Evolutionary conservation across 2,113 vertebrate species (phyloP).

Genomic region (Podilymbus podiceps): DNA sequence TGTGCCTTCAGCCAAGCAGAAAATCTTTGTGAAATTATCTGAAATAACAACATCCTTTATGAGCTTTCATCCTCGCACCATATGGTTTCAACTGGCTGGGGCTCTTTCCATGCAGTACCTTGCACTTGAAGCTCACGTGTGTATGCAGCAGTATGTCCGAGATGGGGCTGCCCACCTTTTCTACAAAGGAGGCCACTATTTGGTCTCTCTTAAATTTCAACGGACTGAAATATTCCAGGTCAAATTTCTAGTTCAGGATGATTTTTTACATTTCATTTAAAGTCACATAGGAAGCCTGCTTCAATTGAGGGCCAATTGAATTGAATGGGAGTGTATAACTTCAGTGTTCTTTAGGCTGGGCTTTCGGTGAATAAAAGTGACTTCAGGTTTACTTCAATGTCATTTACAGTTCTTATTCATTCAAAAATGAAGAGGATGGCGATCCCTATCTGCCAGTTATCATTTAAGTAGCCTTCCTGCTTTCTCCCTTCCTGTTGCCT

Average conservation of each 20-base stretch:
- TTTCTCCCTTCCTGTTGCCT: not conserved
- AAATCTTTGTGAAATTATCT: constrained; percentile 85
- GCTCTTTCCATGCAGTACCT: not conserved
- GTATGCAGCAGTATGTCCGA: not conserved
- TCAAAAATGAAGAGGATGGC: not conserved
- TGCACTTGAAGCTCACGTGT: not conserved
- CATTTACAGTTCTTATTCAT: not conserved
- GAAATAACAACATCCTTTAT: constrained; percentile 74
- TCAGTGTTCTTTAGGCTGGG: not conserved
- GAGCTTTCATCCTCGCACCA: constrained; percentile 76
- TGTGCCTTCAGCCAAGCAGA: constrained; percentile 81
- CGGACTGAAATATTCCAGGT: not conserved
- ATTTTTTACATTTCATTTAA: not conserved
- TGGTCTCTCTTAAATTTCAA: not conserved
- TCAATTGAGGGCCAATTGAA: not conserved
- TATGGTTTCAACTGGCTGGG: not conserved
- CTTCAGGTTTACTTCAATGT: not conserved
- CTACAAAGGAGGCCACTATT: not conserved
- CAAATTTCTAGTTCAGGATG: not conserved
- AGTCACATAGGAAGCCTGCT: not conserved
- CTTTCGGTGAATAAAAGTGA: not conserved
- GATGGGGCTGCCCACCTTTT: not conserved
- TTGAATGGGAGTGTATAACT: not conserved
- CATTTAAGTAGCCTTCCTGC: not conserved
- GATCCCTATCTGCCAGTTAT: not conserved